phyloP scores from a whole-genome alignment of 2,113 vertebrate genomes.

The Anser brachyrhynchus region DNA sequence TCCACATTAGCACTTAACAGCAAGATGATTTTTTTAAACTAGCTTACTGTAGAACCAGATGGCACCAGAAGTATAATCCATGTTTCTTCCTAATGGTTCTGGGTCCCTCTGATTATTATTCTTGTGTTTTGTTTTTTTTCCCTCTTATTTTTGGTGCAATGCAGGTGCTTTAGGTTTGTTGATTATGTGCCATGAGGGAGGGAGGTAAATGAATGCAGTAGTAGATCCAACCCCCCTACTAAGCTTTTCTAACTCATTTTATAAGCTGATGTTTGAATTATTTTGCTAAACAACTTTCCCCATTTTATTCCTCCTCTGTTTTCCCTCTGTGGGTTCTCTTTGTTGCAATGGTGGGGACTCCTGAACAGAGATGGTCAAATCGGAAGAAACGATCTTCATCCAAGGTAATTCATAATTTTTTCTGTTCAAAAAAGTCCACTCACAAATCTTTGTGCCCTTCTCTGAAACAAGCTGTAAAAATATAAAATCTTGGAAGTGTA shows the following conservation, averaged over 20 bases:
- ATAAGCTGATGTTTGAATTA: constrained; percentile 2
- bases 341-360: neutral
- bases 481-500: neutral
- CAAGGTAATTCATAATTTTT: constrained; percentile 72
- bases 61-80: constrained; percentile 47
- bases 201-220: neutral
- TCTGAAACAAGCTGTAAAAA: neutral
- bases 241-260: neutral
- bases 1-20: constrained; percentile 63
- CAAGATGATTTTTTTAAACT: constrained; percentile 56
- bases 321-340: neutral
- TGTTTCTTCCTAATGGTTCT: constrained; percentile 56
- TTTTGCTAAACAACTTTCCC: neutral
- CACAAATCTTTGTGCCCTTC: neutral
- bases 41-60: constrained; percentile 61
- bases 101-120: constrained; percentile 37
- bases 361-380: constrained; percentile 76
- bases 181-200: neutral
- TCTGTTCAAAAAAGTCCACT: neutral
- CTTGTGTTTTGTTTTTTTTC: neutral
- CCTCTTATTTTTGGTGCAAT: constrained; percentile 21
- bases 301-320: neutral
- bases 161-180: constrained; percentile 41
- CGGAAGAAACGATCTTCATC: constrained; percentile 72
- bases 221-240: neutral